Percentiles rank a stretch among this genome's conserved stretches.
Evolutionary conservation across 2,888 invertebrate genomes (phyloP).

Genomic region (Drosophila neutralis): DNA sequence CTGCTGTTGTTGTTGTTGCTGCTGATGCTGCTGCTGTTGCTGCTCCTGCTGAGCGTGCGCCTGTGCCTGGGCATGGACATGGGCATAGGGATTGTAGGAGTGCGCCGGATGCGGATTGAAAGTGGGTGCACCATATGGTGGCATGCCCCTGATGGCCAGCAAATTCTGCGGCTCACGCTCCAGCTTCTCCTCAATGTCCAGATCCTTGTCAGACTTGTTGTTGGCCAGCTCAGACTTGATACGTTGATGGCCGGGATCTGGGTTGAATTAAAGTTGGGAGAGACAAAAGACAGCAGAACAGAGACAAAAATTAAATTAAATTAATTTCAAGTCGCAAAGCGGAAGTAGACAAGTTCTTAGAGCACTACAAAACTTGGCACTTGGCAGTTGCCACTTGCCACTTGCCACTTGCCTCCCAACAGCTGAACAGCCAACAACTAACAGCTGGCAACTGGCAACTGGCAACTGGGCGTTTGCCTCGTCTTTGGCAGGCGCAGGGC

Average conservation of each 20-base stretch:
- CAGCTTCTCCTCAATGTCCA: constrained; percentile 91
- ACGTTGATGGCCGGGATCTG: constrained; percentile 83
- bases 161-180: constrained; percentile 88
- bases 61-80: constrained; percentile 56
- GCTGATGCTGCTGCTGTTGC: constrained; percentile 52
- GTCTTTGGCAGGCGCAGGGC: constrained; percentile 48
- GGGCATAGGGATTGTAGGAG: constrained; percentile 63
- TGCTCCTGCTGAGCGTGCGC: constrained; percentile 84
- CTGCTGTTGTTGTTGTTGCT: constrained; percentile 74
- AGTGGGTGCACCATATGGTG: constrained; percentile 60
- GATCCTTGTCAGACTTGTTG: constrained; percentile 85
- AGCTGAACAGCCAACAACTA: constrained; percentile 9
- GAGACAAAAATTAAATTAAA: constrained; percentile 67
- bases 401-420: constrained; percentile 21
- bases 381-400: constrained; percentile 56
- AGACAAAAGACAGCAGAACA: constrained; percentile 27
- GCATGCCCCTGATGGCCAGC: constrained; percentile 67
- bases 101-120: constrained; percentile 61
- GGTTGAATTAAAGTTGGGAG: constrained; percentile 40
- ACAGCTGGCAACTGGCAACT: constrained; percentile 34
- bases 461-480: constrained; percentile 53
- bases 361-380: constrained; percentile 68
- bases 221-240: constrained; percentile 88
- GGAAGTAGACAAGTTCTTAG: constrained; percentile 75
- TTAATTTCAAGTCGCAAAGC: constrained; percentile 62